A percentile compares a stretch with the other conserved stretches of the same genome.
Conservation (phyloP, 2,113 vertebrate species). For the Acrocephalus arundinaceus region DNA sequence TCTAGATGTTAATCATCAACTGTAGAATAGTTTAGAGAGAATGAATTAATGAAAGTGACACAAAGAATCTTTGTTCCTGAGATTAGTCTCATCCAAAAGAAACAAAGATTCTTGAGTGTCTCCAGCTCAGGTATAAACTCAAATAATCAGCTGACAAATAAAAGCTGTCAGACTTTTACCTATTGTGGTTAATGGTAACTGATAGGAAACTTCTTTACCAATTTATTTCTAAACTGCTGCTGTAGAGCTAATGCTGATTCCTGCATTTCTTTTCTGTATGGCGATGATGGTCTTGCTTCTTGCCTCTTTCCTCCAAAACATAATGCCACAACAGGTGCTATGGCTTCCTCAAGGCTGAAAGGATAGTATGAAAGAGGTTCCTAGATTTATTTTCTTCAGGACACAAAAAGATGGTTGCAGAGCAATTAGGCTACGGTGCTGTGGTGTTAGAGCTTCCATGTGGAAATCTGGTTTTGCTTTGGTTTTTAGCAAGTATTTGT, state of each 20-base stretch:
- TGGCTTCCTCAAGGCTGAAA: not conserved
- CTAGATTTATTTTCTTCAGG: not conserved
- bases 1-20: not conserved
- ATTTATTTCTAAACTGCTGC: not conserved
- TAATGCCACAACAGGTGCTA: rapidly evolving
- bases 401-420: not conserved
- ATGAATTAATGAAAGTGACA: not conserved
- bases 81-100: not conserved
- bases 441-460: not conserved
- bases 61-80: not conserved
- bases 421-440: not conserved
- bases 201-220: conserved; percentile 32
- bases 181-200: conserved; percentile 60
- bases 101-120: not conserved
- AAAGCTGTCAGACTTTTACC: not conserved
- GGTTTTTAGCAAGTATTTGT: not conserved
- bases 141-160: not conserved
- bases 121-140: not conserved
- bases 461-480: not conserved
- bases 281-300: not conserved
- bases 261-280: not conserved
- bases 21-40: not conserved
- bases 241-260: not conserved
- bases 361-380: not conserved
- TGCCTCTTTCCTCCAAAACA: not conserved